Base-by-base conservation (phyloP, 2,888 invertebrate species). In the Coelopa pilipes region DNA sequence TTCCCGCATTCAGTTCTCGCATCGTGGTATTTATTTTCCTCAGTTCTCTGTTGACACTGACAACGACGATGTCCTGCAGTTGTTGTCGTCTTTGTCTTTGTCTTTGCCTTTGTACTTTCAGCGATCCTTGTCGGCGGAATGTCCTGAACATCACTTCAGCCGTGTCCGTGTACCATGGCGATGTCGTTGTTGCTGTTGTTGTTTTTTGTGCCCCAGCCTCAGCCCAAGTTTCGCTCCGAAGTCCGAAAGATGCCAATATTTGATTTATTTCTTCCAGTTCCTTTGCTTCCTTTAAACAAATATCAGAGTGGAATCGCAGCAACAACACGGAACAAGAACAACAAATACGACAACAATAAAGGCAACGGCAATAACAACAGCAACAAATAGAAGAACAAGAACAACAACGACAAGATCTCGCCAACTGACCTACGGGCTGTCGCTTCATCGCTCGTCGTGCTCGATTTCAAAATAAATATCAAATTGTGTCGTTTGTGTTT, bases 221-320 rank as follows among this genome's bases (percentile, higher is more conserved):
- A n/a, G 34, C 7, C 34, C 34, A 34, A 34, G 34, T 34, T 34
- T 34, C 34, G 2, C 34, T 34, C 34, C 7, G 17, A 53, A 65
- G 65, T 65, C 17, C 65, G 46, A 65, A 68, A 55, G 68, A 68
- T 68, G 68, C n/a, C 68, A 68, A 68, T 68, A 68, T 68, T 68
- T 55, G 55, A 68, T 68, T 68, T 68, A 68, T 68, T 68, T 68
- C 13, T 2, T 7, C 7, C 34, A 34, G 34, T 34, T 34, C 34
- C 34, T 34, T 34, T 34, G 34, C 34, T 34, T 15, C n/a, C 34
- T 55, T 68, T 53, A 65, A 65, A 65, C 34, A n/a, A 65, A 46
- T 65, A 65, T 65, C 65, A 46, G 46, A 15, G 34, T 24, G 17
- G 11, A 45, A 65, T 17, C 5, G 46, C 11, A 63, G 46, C 34